Base-by-base conservation (phyloP, 1,140 invertebrate genomes). In the Heliothis virescens region DNA sequence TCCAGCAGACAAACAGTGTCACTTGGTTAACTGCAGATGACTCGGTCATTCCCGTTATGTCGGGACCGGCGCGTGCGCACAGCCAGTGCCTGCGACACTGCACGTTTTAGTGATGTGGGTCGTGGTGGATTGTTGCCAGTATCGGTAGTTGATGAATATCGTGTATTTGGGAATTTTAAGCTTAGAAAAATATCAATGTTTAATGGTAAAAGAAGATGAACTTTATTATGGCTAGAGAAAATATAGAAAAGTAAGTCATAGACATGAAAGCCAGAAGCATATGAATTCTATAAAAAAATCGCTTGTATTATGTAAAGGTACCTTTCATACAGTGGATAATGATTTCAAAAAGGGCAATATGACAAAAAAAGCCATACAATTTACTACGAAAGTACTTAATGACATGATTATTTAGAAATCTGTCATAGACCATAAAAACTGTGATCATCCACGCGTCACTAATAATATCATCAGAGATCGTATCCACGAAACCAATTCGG, bases 21-120 rank as follows among this genome's bases (percentile, higher is more conserved):
- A 48, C 34, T 65, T 47, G 62, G 41, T n/a, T 47, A 65, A 65
- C 62, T 47, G 34, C 62, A 47, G 62, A 65, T 47, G 62, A 65
- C 15, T 65, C 62, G 34, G 4, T 34, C 4, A 65, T 34, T 65
- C 41, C 62, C 62, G 62, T 65, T 65, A 65, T 18, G 34, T 47
- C 26, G 62, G 16, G 34, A n/a, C n/a, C 34, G 62, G 62, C 62
- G 62, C 62, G 41, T 65, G 62, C 62, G 62, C 34, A 34, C 5
- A 5, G 34, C n/a, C 7, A 9, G 60, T 16, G 3, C 3, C n/a
- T 47, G n/a, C 60, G 13, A 41, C 15, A n/a, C 11, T 15, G n/a
- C 13, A 53, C 2, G n/a, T 57, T 21, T 18, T 16, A 34, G 60
- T 41, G 13, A 26, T 41, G 60, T 34, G 11, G 13, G 60, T 34